A percentile compares a stretch with the other conserved stretches of the same genome.
These are phyloP conservation scores for Drosophila tanythrix DNA, from an alignment of 2,888 invertebrate genomes.

Conservation along the genomic window DNA sequence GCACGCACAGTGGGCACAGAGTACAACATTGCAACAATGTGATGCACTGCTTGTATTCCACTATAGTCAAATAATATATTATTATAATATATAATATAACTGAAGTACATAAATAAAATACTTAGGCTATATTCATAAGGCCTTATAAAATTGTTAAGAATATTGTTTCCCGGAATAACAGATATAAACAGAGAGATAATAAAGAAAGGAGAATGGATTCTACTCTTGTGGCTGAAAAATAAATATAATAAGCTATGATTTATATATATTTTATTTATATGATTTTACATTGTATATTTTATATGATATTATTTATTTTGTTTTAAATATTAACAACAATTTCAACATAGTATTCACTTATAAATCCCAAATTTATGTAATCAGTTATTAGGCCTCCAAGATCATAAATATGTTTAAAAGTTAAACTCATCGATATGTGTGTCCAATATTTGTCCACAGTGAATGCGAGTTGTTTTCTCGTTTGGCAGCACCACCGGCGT, in stretches of 20 bases:
- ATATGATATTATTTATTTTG: neutral
- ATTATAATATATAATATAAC: neutral
- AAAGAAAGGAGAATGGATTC: neutral
- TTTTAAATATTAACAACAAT: neutral
- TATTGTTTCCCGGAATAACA: too few species aligned
- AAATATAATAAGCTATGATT: neutral
- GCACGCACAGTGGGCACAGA: constrained; percentile 51
- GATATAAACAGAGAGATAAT: neutral
- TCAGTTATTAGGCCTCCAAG: neutral
- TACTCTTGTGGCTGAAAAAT: neutral
- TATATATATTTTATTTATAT: too few species aligned
- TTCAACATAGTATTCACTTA: neutral
- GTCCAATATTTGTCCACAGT: constrained; percentile 12
- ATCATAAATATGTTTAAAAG: neutral
- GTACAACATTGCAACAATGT: neutral
- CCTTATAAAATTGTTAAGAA: too few species aligned
- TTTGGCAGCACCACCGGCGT: constrained; percentile 67
- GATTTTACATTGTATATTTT: neutral
- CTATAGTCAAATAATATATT: neutral
- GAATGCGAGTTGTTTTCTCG: constrained; percentile 49
- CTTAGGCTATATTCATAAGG: neutral
- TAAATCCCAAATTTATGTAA: neutral
- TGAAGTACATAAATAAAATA: neutral
- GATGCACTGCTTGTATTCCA: neutral
- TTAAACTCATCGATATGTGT: neutral